A percentile compares a stretch with the other conserved stretches of the same genome.
phyloP scores from a whole-genome alignment of 2,113 vertebrate species.

The pig (Sus scrofa) region DNA sequence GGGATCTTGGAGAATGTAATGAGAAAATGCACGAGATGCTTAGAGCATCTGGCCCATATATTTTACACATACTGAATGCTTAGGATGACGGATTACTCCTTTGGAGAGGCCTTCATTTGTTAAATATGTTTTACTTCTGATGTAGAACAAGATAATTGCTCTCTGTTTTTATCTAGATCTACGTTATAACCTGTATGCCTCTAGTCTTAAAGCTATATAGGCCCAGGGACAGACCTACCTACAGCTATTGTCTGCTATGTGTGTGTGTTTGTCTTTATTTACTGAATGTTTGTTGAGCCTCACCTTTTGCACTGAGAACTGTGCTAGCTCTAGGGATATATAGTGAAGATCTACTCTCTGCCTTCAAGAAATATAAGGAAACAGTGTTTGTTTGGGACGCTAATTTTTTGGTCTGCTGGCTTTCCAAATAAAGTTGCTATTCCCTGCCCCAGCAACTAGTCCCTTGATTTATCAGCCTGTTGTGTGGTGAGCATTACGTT shows the following conservation, averaged over 20 bases:
- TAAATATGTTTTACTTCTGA: constrained; percentile 33
- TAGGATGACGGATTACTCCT: not conserved
- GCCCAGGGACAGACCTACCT: not conserved
- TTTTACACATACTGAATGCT: not conserved
- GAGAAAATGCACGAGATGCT: not conserved
- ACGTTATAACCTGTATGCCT: not conserved
- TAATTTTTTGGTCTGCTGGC: too few relatives aligned
- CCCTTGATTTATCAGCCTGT: too few relatives aligned
- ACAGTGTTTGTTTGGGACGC: too few relatives aligned
- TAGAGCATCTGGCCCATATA: not conserved
- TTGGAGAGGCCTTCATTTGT: not conserved
- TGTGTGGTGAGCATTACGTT: too few relatives aligned
- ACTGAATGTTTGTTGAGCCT: not conserved
- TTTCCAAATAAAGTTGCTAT: too few relatives aligned
- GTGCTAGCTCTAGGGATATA: not conserved
- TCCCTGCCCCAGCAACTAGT: too few relatives aligned
- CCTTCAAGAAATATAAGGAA: constrained; percentile 51
- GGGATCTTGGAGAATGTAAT: not conserved
- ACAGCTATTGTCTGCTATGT: not conserved
- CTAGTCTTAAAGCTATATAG: not conserved
- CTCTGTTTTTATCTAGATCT: not conserved
- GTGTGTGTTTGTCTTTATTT: constrained; percentile 22
- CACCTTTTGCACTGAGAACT: not conserved
- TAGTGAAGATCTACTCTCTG: not conserved
- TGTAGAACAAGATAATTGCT: not conserved